Evolutionary conservation across 2,797 vertebrate genomes (phyloP).

Genomic region (Trematomus bernacchii): DNA sequence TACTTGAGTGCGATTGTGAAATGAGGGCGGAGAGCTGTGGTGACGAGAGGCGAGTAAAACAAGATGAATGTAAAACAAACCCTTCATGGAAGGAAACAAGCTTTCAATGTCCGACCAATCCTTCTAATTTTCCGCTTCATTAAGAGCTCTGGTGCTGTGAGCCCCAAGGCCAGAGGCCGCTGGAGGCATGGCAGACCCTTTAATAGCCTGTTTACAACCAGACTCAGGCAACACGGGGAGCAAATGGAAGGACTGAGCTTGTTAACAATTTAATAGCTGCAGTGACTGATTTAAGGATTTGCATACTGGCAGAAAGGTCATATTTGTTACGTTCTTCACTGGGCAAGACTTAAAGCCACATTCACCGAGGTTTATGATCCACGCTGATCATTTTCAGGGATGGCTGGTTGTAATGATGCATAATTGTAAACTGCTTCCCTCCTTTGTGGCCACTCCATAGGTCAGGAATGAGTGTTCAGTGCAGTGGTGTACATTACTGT

Average conservation of each 20-base stretch:
- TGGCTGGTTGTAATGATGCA: conserved; percentile 72
- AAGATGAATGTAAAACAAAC: conserved; percentile 64
- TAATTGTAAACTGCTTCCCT: conserved; percentile 73
- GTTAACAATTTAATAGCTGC: conserved; percentile 82
- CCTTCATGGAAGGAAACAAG: conserved; percentile 72
- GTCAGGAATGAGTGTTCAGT: conserved; percentile 65
- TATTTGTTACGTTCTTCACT: conserved; percentile 75
- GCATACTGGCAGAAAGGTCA: conserved; percentile 77
- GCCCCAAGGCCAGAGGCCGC: conserved; percentile 76
- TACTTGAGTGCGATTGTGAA: conserved; percentile 52
- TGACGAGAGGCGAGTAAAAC: conserved; percentile 25
- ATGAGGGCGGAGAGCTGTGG: conserved; percentile 21
- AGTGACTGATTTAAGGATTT: conserved; percentile 79
- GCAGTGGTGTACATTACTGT: conserved; percentile 30
- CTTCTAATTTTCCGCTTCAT: conserved; percentile 87
- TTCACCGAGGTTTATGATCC: conserved; percentile 73
- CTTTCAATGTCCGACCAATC: conserved; percentile 75
- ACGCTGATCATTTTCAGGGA: conserved; percentile 73
- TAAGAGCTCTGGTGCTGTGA: conserved; percentile 76
- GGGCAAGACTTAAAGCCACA: conserved; percentile 67
- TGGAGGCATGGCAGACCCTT: conserved; percentile 76
- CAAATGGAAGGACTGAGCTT: conserved; percentile 77
- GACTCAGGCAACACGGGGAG: conserved; percentile 60
- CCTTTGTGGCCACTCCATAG: conserved; percentile 65
- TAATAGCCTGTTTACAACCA: conserved; percentile 84